These are phyloP conservation scores for Gadus macrocephalus DNA, from an alignment of 2,113 vertebrate species.

Conservation along the genomic window DNA sequence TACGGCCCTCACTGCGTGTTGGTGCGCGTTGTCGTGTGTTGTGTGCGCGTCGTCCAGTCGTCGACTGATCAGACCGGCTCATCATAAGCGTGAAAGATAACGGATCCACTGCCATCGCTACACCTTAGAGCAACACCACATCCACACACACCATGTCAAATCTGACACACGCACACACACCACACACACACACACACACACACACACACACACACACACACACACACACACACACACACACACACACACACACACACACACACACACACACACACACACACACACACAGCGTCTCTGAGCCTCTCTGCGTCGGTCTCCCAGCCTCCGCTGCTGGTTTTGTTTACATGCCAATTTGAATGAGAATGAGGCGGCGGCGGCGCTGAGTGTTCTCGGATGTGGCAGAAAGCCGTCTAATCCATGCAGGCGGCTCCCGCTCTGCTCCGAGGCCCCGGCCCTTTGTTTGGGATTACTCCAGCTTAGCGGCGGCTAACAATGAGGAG, in stretches of 20 bases:
- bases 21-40: too few relatives aligned
- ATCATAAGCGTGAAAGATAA: too few relatives aligned
- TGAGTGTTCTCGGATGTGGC: constrained; percentile 78
- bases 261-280: constrained; percentile 15
- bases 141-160: neutral
- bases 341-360: constrained; percentile 99
- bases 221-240: constrained; percentile 47
- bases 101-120: too few relatives aligned
- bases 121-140: neutral
- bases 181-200: constrained; percentile 11
- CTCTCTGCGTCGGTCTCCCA: constrained; percentile 69
- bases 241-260: neutral
- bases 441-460: constrained; percentile 95
- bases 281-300: constrained; percentile 19
- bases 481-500: constrained; percentile 93
- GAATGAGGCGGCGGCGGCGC: constrained; percentile 94
- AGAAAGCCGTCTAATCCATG: constrained; percentile 61
- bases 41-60: too few relatives aligned
- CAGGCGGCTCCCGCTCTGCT: constrained; percentile 70
- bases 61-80: too few relatives aligned
- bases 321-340: constrained; percentile 91
- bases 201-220: neutral
- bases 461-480: constrained; percentile 99
- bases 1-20: too few relatives aligned
- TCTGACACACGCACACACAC: constrained; percentile 39